Base-by-base conservation (phyloP, 2,888 invertebrate genomes). In the Ctena decussata region DNA sequence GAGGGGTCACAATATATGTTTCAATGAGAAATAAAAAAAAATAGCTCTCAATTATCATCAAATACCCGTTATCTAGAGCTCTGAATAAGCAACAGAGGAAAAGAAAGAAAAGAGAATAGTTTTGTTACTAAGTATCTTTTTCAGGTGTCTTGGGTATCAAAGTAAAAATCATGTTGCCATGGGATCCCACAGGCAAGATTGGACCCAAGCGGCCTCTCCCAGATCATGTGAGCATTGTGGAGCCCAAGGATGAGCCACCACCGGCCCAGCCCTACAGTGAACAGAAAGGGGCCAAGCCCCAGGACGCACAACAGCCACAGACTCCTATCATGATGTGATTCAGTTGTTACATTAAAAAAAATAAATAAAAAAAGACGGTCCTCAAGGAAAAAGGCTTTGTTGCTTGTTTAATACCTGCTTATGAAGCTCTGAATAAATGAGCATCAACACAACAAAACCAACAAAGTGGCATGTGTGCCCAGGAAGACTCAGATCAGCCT, bases 81-180 rank as follows among this genome's bases (percentile, higher is more conserved):
- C n/a, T n/a, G n/a, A n/a, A n/a, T n/a, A n/a, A n/a, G n/a, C n/a
- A n/a, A n/a, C n/a, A n/a, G n/a, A n/a, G n/a, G n/a, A n/a, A n/a
- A n/a, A n/a, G n/a, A n/a, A n/a, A n/a, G n/a, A n/a, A n/a, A n/a
- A n/a, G n/a, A n/a, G n/a, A n/a, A n/a, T n/a, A n/a, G n/a, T n/a
- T n/a, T n/a, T n/a, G n/a, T n/a, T n/a, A n/a, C n/a, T n/a, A n/a
- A n/a, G n/a, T 57, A 27, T 5, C 27, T 57, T 57, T 86, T 90
- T 15, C 90, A 97, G 97, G 97, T 95, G 97, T 97, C 75, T 95
- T 97, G 92, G 97, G 97, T 78, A 97, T 97, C 91, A 97, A 98
- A 97, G 98, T 99, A 0, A 99, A 99, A 96, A 99, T 99, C 96
- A 99, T 99, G 99, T 97, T 99, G 96, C 99, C 99, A 60, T 99